Conservation (phyloP, 2,888 invertebrate genomes). For the Lathronympha strigana region DNA sequence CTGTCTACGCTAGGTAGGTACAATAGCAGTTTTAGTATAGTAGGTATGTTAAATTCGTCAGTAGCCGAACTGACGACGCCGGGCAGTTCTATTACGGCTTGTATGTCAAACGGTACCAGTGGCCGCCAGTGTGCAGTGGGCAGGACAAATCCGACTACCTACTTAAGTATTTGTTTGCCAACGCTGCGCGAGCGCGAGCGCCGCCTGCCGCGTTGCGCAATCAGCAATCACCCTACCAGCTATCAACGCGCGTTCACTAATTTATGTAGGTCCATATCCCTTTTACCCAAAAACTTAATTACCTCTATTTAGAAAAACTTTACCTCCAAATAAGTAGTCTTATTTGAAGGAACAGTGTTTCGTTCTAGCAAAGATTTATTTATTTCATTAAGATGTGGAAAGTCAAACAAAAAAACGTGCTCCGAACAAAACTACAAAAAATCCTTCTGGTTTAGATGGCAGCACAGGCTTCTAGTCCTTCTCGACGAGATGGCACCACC, state of each 20-base stretch:
- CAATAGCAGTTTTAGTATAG: background rate
- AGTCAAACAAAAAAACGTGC: too few species aligned
- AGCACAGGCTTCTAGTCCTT: too few species aligned
- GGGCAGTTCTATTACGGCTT: background rate
- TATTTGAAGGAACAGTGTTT: background rate
- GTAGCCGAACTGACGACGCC: background rate
- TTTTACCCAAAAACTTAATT: constrained; percentile 48
- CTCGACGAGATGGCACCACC: too few species aligned
- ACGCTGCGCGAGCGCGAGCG: constrained; percentile 21
- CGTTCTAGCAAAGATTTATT: too few species aligned
- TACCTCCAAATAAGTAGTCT: background rate
- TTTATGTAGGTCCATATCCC: constrained; percentile 51
- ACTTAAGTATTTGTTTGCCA: constrained; percentile 29
- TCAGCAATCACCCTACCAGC: constrained; percentile 44
- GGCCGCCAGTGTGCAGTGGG: constrained; percentile 44
- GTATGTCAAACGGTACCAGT: constrained; percentile 40
- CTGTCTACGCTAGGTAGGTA: too few species aligned
- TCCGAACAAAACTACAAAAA: too few species aligned
- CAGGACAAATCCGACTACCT: constrained; percentile 43
- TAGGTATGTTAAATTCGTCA: background rate
- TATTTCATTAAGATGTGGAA: too few species aligned
- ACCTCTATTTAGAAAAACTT: constrained; percentile 1
- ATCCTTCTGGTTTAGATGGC: too few species aligned
- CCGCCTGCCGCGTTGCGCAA: constrained; percentile 30
- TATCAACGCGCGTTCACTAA: constrained; percentile 55